Evolutionary conservation across 2,888 invertebrate genomes (phyloP), one percentile per base, ranked within the genome.

Genomic region (Dasysyrphus tricinctus): DNA sequence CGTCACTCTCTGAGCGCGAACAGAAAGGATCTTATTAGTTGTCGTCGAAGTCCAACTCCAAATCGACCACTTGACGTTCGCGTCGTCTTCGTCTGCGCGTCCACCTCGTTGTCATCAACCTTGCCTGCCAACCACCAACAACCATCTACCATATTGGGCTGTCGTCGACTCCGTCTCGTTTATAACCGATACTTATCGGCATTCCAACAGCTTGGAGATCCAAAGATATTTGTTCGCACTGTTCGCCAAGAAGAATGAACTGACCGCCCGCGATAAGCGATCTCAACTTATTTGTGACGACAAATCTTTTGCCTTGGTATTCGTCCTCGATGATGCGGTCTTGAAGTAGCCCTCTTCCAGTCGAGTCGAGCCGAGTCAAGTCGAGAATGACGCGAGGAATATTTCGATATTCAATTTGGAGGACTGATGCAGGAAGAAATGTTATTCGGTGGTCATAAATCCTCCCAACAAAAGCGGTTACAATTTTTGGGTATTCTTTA

Each of bases 241-340:
- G 82, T 59, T 86, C 65, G 59, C 67, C 51, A 63, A 82, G 59
- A 86, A 86, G 86, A 86, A 86, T 86, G 78, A 86, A 86, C 63
- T 82, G 86, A 69, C 86, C 86, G 82, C 78, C 82, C 78, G 82
- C 82, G 86, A 86, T 86, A 86, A 86, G 86, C 86, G 86, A 86
- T 86, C 86, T 86, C 86, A 86, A 86, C 86, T 86, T 86, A 86
- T 86, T 86, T 86, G 86, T 86, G 86, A 86, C 86, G 86, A 86
- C 86, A 86, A 86, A 86, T 86, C 86, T 86, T 82, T 82, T 65
- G 72, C 65, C 78, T 74, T 81, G 61, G 39, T 44, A 57, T 67
- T 69, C 76, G 69, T 67, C 54, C 54, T 12, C 34, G 34, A 32
- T 59, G 49, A 39, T 16, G 54, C 42, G 5, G 7, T 11, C 72